Conservation (phyloP, 2,888 invertebrate genomes). For the Erebia aethiops region DNA sequence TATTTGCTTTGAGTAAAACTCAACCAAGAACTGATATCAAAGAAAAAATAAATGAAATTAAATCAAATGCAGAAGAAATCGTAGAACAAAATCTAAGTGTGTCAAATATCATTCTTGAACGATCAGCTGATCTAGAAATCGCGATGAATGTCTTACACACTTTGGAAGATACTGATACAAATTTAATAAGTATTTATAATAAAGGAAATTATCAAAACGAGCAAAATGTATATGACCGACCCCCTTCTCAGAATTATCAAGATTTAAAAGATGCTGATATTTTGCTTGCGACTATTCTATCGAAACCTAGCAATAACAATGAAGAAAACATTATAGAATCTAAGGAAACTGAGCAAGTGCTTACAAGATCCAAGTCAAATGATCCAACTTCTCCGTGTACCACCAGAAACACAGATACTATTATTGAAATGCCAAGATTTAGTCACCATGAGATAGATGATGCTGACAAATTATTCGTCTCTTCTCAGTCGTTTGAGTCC, state of each 20-base stretch:
- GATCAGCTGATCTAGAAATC: not conserved
- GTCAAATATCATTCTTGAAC: not conserved
- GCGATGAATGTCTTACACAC: not conserved
- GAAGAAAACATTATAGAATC: not conserved
- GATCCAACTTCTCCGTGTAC: not conserved
- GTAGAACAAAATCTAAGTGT: not conserved
- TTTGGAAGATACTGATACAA: not conserved
- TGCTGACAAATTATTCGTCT: constrained; percentile 46
- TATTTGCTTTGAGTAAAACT: constrained; percentile 23
- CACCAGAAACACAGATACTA: not conserved
- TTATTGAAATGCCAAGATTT: constrained; percentile 33
- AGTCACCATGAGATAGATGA: constrained; percentile 39
- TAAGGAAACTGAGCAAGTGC: not conserved
- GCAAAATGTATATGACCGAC: not conserved
- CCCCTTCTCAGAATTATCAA: constrained; percentile 42
- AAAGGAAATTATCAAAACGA: constrained; percentile 8
- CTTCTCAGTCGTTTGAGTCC: constrained; percentile 29
- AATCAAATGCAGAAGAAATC: not conserved
- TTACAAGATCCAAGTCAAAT: not conserved
- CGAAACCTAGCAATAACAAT: not conserved
- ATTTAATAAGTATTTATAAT: not conserved
- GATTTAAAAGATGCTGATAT: constrained; percentile 46
- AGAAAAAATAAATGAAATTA: not conserved
- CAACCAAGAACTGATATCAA: not conserved
- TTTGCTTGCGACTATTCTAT: constrained; percentile 38